Evolutionary conservation across 2,113 vertebrate species (phyloP), one percentile per base, ranked within the genome.

Genomic region (Chaenocephalus aceratus): DNA sequence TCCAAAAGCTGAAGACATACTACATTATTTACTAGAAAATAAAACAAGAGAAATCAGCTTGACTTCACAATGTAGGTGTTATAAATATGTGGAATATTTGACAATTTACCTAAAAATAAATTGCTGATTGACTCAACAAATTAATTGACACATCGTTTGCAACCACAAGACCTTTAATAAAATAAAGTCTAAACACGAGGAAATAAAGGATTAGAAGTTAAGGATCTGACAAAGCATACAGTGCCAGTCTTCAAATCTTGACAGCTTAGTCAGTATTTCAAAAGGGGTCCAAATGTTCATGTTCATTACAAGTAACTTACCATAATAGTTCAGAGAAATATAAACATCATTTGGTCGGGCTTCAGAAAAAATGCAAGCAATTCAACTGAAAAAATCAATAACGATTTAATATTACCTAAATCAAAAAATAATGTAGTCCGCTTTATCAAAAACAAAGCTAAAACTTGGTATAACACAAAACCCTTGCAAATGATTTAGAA

Each of bases 401-500:
- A 59, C 53, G 16, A 59, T 58, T 0, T 49, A 51, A 64, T 41
- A 66, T 49, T 10, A 53, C 23, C 67, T 62, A 30, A 54, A 45
- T 15, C 3, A 18, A 66, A 69, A 61, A 81, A 54, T 56, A 45
- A 73, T 72, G 21, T 30, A 30, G 12, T 11, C 36, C 14, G 2
- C 36, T 18, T 52, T 53, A 2, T 36, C 26, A 71, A 77, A 83
- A 84, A 72, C 6, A 72, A 52, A 46, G 8, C 52, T 53, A n/a
- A 59, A 48, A 18, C 49, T 5, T 49, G 16, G 16, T 41, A 41
- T 56, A 18, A n/a, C 13, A 51, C 23, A 69, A 60, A 72, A 66
- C 72, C 46, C 15, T 44, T 5, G 44, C 12, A 75, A 63, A 48
- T 68, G 53, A 75, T 82, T 79, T 68, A 80, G 77, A 7, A 72